These are phyloP conservation scores for Bombus haemorrhoidalis DNA, from an alignment of 1,140 invertebrate species.

Conservation along the genomic window DNA sequence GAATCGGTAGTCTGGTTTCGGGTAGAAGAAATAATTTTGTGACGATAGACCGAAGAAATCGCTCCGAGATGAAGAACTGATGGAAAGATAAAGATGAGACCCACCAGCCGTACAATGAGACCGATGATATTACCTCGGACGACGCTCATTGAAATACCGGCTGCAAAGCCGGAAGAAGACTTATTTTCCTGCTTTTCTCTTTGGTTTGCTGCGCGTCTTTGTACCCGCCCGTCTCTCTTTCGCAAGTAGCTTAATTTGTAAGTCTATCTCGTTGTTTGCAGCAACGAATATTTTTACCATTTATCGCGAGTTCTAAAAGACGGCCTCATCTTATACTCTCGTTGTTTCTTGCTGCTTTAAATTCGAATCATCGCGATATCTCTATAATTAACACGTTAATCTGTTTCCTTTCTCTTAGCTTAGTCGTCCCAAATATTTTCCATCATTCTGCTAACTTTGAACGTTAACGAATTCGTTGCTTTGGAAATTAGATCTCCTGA, in stretches of 20 bases:
- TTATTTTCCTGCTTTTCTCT: conserved; percentile 46
- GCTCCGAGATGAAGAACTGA: background rate
- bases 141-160: conserved; percentile 55
- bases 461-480: background rate
- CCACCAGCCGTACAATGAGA: conserved; percentile 12
- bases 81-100: conserved; percentile 39
- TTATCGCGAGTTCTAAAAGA: conserved; percentile 5
- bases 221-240: background rate
- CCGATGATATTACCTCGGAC: conserved; percentile 45
- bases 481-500: background rate
- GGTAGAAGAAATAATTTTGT: conserved; percentile 28
- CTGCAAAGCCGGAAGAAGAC: conserved; percentile 20
- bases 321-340: background rate
- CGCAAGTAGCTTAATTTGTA: conserved; percentile 57
- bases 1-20: background rate
- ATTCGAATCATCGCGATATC: background rate
- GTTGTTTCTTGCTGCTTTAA: background rate
- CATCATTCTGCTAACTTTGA: background rate
- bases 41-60: conserved; percentile 11
- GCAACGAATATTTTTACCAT: conserved; percentile 21
- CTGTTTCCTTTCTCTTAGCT: background rate
- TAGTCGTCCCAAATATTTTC: background rate
- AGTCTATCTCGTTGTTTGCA: conserved; percentile 31
- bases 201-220: conserved; percentile 25
- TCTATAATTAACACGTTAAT: background rate